phyloP scores from a whole-genome alignment of 2,888 invertebrate genomes.

The Caenorhabditis uteleia region DNA sequence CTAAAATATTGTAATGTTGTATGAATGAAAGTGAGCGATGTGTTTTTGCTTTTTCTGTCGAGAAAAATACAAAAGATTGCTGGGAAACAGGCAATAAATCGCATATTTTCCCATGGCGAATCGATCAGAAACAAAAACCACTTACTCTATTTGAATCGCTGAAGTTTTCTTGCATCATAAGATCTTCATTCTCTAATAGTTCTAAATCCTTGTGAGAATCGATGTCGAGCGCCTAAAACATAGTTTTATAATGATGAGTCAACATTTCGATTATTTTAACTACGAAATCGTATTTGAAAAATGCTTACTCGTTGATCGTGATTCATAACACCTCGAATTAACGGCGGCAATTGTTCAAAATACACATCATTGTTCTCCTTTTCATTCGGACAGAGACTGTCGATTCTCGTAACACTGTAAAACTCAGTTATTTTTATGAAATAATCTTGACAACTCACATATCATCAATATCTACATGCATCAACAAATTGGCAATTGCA shows the following conservation, averaged over 20 bases:
- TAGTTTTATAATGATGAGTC: neutral
- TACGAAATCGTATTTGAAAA: neutral
- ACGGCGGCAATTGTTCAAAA: constrained; percentile 41
- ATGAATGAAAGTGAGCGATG: neutral
- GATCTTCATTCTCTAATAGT: constrained; percentile 35
- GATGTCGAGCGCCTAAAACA: constrained; percentile 39
- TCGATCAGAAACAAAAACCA: no score
- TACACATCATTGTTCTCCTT: constrained; percentile 54
- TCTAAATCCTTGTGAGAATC: constrained; percentile 42
- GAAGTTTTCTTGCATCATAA: constrained; percentile 41
- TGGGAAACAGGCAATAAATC: no score
- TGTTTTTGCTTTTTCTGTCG: no score
- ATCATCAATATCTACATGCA: constrained; percentile 47
- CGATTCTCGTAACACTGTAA: constrained; percentile 39
- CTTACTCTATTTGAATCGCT: no score
- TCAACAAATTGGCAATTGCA: constrained; percentile 39
- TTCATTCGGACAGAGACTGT: constrained; percentile 26
- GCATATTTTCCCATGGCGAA: no score
- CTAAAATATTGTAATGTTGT: no score
- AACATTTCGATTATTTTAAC: neutral
- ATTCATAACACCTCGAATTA: constrained; percentile 43
- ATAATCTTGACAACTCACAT: constrained; percentile 45
- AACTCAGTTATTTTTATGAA: neutral
- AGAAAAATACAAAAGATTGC: no score
- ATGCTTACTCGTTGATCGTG: constrained; percentile 21